Evolutionary conservation across 2,888 invertebrate species (phyloP).

Genomic region (Cataglyphis albicans): DNA sequence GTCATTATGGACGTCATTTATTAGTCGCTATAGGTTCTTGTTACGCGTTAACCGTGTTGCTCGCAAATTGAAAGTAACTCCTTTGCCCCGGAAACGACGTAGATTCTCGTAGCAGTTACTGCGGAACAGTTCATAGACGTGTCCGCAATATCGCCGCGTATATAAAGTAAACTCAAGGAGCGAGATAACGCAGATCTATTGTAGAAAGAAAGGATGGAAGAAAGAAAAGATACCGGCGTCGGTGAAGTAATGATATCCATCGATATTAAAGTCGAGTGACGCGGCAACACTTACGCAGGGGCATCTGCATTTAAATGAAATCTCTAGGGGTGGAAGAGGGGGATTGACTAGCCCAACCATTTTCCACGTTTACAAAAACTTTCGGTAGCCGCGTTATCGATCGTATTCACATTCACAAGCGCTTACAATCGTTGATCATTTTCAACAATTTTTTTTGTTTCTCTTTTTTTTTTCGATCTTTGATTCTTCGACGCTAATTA

Average conservation of each 20-base stretch:
- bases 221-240: slow-evolving; percentile 33
- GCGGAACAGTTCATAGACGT: slow-evolving; percentile 61
- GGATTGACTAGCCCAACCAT: slow-evolving; percentile 18
- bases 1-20: slow-evolving; percentile 39
- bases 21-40: slow-evolving; percentile 17
- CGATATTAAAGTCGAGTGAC: slow-evolving; percentile 80
- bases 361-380: slow-evolving; percentile 57
- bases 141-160: slow-evolving; percentile 58
- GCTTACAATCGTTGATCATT: not conserved
- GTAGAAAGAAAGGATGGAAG: slow-evolving; percentile 21
- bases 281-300: slow-evolving; percentile 73
- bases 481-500: not conserved
- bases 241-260: slow-evolving; percentile 79
- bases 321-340: slow-evolving; percentile 61
- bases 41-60: not conserved
- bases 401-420: slow-evolving; percentile 32
- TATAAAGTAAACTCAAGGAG: slow-evolving; percentile 51
- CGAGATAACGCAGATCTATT: slow-evolving; percentile 48
- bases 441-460: not conserved
- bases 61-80: slow-evolving; percentile 48
- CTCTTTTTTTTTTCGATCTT: not conserved
- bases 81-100: slow-evolving; percentile 24
- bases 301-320: slow-evolving; percentile 84
- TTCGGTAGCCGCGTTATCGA: slow-evolving; percentile 40
- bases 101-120: slow-evolving; percentile 59